phyloP scores from a whole-genome alignment of 2,113 vertebrate genomes.

The Phaetusa simplex region DNA sequence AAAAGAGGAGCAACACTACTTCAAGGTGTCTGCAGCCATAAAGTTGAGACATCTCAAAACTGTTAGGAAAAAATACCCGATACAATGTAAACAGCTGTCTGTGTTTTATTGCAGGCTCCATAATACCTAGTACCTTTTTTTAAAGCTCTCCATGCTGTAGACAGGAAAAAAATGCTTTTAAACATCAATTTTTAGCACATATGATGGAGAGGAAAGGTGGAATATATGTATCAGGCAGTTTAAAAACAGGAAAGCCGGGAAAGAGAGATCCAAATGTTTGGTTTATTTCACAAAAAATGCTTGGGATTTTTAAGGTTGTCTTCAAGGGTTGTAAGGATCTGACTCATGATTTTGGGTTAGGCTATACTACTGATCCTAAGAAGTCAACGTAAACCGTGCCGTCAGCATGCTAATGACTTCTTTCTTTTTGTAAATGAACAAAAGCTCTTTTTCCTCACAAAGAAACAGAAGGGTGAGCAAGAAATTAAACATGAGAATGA shows the following conservation, averaged over 20 bases:
- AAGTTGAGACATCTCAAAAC: neutral
- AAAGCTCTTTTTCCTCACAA: neutral
- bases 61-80: neutral
- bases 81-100: neutral
- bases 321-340: neutral
- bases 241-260: neutral
- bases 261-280: neutral
- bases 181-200: neutral
- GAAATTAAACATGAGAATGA: neutral
- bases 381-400: neutral
- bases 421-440: neutral
- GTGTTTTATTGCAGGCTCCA: neutral
- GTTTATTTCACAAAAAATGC: neutral
- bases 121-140: neutral
- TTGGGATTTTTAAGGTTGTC: neutral
- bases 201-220: neutral
- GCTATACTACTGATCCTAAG: neutral
- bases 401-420: neutral
- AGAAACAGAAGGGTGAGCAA: neutral
- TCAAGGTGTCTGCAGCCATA: neutral
- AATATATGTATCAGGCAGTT: neutral
- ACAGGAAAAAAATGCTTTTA: neutral
- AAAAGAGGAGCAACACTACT: neutral
- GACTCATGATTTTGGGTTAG: neutral
- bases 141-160: neutral